Evolutionary conservation across 2,113 vertebrate genomes (phyloP).

Genomic region (Urocynchramus pylzowi): DNA sequence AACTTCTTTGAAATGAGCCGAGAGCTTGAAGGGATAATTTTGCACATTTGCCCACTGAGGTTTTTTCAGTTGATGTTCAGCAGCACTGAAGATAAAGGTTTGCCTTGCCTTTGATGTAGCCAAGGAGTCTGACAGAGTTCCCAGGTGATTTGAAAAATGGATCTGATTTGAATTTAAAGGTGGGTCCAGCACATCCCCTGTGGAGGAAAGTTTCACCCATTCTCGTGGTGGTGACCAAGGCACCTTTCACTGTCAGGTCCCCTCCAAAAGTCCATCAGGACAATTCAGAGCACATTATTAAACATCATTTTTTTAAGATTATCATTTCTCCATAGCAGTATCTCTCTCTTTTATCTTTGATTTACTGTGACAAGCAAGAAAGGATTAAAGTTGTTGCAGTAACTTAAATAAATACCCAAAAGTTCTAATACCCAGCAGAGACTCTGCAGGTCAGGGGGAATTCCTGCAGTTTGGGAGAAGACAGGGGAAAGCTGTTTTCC

Average conservation of each 20-base stretch:
- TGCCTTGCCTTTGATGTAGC: constrained; percentile 38
- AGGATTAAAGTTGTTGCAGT: neutral
- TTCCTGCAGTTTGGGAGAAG: neutral
- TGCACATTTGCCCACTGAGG: neutral
- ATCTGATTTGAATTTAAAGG: constrained; percentile 13
- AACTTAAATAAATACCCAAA: neutral
- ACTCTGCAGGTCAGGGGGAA: neutral
- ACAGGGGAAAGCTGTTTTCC: neutral
- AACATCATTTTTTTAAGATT: neutral
- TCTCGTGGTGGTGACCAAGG: neutral
- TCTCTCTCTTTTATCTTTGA: neutral
- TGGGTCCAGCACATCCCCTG: neutral
- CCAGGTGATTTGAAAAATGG: neutral
- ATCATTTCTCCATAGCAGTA: neutral
- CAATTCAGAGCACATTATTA: neutral
- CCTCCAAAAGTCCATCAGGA: neutral
- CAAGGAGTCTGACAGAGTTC: neutral
- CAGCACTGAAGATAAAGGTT: neutral
- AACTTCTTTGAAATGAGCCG: neutral
- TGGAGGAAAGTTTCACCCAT: neutral
- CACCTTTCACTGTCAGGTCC: neutral
- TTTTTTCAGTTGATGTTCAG: neutral
- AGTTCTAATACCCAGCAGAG: neutral
- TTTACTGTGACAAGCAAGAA: neutral
- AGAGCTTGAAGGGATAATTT: neutral